Evolutionary conservation across 2,113 vertebrate genomes (phyloP), one percentile per base, ranked within the genome.

Genomic region (Tragelaphus strepsiceros): DNA sequence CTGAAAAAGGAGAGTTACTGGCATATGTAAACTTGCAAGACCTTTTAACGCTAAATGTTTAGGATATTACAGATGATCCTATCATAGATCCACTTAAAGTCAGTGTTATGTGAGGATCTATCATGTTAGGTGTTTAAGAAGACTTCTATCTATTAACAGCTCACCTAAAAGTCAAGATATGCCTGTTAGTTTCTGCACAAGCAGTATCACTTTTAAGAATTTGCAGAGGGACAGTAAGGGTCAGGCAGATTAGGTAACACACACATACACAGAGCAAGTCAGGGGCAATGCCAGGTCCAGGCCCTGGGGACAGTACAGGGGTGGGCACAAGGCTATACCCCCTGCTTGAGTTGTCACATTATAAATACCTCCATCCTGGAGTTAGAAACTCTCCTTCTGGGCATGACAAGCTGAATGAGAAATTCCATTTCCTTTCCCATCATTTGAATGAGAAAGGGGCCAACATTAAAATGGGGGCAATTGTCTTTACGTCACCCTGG

Each of bases 401-500:
- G 14, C n/a, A n/a, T n/a, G 53, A 64, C 22, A 96, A 71, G 26
- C 12, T 54, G 46, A 74, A 82, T 83, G 77, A 94, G 26, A 91
- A 96, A 93, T 93, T 51, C 30, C 54, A 94, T 88, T 97, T 96
- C 64, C 8, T 11, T 0, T 0, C 24, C 81, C 39, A 22, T 95
- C n/a, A n/a, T 90, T 94, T 90, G 62, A 35, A 97, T 91, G 94
- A 80, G 88, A 93, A 94, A 90, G 19, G 81, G 93, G 59, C 82
- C 43, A 19, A 28, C 43, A 82, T 96, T 97, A 96, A 85, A 98
- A 56, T 1, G 0, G 77, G 81, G 92, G 19, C 56, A 96, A 89
- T n/a, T 92, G 94, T 82, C 59, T 98, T 94, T 96, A 94, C 46
- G 43, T 91, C 84, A 86, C 96, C 91, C 81, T 89, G 88, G 43